A percentile compares a stretch with the other conserved stretches of the same genome.
Conservation (phyloP, 2,797 vertebrate species). For the Mionectes olivaceus region DNA sequence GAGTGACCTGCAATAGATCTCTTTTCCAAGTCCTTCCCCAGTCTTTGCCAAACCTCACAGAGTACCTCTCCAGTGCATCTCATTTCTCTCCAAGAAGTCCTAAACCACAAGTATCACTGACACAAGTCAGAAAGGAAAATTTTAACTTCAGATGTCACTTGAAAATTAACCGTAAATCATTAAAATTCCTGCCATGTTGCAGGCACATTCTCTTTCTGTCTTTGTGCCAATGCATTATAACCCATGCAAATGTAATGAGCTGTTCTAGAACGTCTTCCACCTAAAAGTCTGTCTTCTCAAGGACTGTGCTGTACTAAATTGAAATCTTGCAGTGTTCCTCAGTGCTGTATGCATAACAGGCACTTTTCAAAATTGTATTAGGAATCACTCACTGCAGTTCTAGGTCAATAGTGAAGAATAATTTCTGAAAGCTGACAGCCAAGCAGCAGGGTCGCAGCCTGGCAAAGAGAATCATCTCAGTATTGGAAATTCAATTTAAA, state of each 20-base stretch:
- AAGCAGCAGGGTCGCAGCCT: not conserved
- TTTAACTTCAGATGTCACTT: not conserved
- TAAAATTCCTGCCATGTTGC: not conserved
- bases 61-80: not conserved
- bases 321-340: conserved; percentile 9
- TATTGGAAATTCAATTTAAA: conserved; percentile 50
- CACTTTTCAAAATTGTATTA: conserved; percentile 33
- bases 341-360: not conserved
- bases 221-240: not conserved
- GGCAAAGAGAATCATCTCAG: conserved; percentile 25
- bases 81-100: not conserved
- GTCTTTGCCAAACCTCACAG: not conserved
- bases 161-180: not conserved
- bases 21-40: not conserved
- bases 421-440: conserved; percentile 47
- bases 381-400: not conserved
- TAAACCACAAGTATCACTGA: not conserved
- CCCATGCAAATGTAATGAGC: not conserved
- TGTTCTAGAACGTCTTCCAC: not conserved
- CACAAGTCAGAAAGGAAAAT: not conserved
- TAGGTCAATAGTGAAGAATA: conserved; percentile 28
- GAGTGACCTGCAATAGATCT: not conserved
- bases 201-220: not conserved
- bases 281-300: not conserved
- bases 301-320: not conserved